A percentile compares a stretch with the other conserved stretches of the same genome.
phyloP scores from a whole-genome alignment of 2,888 invertebrate species.

The Pyrrhosoma nymphula region DNA sequence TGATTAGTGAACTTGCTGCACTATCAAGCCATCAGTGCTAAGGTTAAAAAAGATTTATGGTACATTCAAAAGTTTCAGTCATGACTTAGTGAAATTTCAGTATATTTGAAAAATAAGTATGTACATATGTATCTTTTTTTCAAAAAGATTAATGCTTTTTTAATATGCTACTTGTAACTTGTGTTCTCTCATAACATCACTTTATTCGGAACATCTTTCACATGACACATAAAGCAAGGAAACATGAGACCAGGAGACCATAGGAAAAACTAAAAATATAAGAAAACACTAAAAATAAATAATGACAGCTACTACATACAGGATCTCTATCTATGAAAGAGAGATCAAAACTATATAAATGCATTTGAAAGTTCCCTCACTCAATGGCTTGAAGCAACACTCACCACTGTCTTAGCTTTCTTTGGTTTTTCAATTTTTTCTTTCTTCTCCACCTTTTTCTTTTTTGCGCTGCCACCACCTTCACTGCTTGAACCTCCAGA shows the following conservation, averaged over 20 bases:
- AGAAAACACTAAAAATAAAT: not conserved
- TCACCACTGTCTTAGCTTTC: constrained; percentile 82
- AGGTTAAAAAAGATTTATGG: no score
- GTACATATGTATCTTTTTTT: no score
- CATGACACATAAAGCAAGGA: no score
- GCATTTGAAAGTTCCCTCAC: not conserved
- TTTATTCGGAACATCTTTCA: no score
- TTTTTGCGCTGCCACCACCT: constrained; percentile 78
- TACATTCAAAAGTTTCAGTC: no score
- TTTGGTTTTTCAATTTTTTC: constrained; percentile 79
- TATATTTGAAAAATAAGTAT: no score
- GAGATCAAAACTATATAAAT: not conserved
- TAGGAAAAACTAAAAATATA: constrained; percentile 1
- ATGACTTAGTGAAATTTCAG: no score
- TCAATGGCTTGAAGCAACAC: constrained; percentile 73
- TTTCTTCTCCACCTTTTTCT: constrained; percentile 81
- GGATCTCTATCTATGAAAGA: not conserved
- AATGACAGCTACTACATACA: not conserved
- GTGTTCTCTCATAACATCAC: no score
- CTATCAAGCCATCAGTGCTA: no score
- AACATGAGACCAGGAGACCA: not conserved
- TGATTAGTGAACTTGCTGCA: no score
- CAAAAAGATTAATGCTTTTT: no score
- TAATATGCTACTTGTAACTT: no score
- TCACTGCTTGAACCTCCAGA: constrained; percentile 81